Evolutionary conservation across 1,140 invertebrate species (phyloP).

Genomic region (Cryptotermes secundus): DNA sequence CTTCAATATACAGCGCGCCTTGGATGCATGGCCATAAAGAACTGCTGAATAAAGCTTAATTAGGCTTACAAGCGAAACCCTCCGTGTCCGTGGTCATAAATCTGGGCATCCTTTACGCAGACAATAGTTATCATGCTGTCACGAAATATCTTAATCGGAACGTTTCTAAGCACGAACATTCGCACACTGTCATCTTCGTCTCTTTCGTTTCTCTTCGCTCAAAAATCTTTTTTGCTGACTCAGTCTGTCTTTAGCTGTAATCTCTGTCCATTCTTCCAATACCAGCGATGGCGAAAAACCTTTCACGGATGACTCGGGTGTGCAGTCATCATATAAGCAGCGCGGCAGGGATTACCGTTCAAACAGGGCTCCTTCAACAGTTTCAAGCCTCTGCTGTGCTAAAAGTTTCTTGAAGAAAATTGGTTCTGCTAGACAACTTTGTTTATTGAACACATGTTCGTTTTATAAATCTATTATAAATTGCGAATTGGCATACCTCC

Average conservation of each 20-base stretch:
- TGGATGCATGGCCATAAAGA: too few relatives aligned
- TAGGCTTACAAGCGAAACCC: too few relatives aligned
- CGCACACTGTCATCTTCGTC: background rate
- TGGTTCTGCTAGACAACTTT: background rate
- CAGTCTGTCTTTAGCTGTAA: background rate
- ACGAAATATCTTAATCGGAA: too few relatives aligned
- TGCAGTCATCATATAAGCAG: background rate
- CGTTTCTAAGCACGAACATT: background rate
- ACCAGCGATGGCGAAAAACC: background rate
- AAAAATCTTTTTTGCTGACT: slow-evolving; percentile 1
- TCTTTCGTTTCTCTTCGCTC: background rate
- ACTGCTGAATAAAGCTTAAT: too few relatives aligned
- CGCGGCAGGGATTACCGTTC: background rate
- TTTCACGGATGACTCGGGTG: background rate
- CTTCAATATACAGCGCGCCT: too few relatives aligned
- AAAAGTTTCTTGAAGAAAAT: background rate
- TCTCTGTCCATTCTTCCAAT: slow-evolving; percentile 12
- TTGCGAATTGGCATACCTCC: too few relatives aligned
- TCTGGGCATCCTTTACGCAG: too few relatives aligned
- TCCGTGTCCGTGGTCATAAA: too few relatives aligned
- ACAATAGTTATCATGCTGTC: too few relatives aligned
- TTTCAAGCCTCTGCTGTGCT: background rate
- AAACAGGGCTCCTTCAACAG: background rate
- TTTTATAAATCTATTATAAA: background rate
- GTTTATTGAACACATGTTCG: background rate